Base-by-base conservation (phyloP, 2,113 vertebrate species). In the Oreochromis spilurus region DNA sequence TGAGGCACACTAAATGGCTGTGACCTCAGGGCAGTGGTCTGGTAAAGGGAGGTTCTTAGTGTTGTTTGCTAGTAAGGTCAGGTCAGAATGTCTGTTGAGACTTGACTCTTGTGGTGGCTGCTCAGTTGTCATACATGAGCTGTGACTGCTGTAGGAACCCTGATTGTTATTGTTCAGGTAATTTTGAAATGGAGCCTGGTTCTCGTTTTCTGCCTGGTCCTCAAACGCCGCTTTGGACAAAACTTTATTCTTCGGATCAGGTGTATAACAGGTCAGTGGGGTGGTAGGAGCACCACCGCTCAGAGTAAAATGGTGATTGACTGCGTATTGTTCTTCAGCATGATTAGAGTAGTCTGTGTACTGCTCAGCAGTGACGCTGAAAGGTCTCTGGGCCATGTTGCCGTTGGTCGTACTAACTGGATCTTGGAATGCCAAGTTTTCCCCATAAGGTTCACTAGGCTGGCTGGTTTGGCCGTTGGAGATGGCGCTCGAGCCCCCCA, bases 91-190 rank as follows among this genome's bases (percentile, higher is more conserved):
- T 92, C 94, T 95, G 26, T 97, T 94, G 38, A 92, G 79, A 12
- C 52, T 91, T 26, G 97, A 75, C 93, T 93, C 97, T 89, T 98
- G 97, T 57, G 96, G 95, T 81, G 97, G 96, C 89, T 97, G 97
- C 72, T 98, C 97, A 3, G 97, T 94, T 45, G 97, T 90, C 62
- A 89, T 89, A 94, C 97, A 93, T 43, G 96, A 95, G 7, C 96
- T 96, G 81, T 97, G 97, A 65, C 96, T 95, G 88, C 97, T 96
- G 93, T 97, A 99, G 81, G 96, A 96, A 88, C 97, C 97, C 93
- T 96, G 97, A 67, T 95, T 96, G 92, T 97, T 97, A 93, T 97
- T 97, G 97, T 99, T 99, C 95, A 99, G 97, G 96, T 97, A 98
- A 43, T 98, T 97, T 84, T 98, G 97, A 94, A 98, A 98, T 93